Evolutionary conservation across 1,140 invertebrate genomes (phyloP).

Genomic region (Cherax destructor): DNA sequence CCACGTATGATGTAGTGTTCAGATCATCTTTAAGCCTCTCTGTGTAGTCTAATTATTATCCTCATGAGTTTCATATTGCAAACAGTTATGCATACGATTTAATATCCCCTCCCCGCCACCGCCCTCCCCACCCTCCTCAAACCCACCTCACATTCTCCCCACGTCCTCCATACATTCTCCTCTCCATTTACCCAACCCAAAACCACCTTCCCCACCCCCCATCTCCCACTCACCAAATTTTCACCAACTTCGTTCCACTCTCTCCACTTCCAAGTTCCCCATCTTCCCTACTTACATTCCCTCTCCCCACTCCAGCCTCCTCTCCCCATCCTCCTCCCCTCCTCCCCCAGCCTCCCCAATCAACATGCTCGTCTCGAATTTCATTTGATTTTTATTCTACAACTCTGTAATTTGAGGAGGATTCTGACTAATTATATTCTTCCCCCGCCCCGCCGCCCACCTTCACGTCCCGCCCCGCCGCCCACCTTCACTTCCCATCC

Average conservation of each 20-base stretch:
- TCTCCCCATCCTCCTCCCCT: not conserved
- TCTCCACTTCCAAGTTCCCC: no score
- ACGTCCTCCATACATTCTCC: no score
- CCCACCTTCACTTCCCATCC: not conserved
- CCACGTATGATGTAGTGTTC: no score
- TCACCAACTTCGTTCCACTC: no score
- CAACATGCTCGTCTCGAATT: conserved; percentile 24
- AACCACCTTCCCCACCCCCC: not conserved
- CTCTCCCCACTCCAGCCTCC: conserved; percentile 1
- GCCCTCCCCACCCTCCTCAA: no score
- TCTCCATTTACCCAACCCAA: not conserved
- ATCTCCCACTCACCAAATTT: no score
- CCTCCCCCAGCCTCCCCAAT: not conserved
- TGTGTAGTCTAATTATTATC: no score
- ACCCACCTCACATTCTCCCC: no score
- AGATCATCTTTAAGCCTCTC: no score
- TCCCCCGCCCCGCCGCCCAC: not conserved
- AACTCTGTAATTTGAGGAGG: conserved; percentile 23
- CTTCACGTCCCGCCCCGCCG: not conserved
- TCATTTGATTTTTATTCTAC: conserved; percentile 43
- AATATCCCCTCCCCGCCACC: no score
- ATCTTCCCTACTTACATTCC: not conserved
- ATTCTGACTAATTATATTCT: conserved; percentile 35
- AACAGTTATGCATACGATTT: no score
- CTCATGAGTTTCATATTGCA: no score